These are phyloP conservation scores for Centroberyx gerrardi DNA, from an alignment of 2,797 vertebrate genomes.

Conservation along the genomic window DNA sequence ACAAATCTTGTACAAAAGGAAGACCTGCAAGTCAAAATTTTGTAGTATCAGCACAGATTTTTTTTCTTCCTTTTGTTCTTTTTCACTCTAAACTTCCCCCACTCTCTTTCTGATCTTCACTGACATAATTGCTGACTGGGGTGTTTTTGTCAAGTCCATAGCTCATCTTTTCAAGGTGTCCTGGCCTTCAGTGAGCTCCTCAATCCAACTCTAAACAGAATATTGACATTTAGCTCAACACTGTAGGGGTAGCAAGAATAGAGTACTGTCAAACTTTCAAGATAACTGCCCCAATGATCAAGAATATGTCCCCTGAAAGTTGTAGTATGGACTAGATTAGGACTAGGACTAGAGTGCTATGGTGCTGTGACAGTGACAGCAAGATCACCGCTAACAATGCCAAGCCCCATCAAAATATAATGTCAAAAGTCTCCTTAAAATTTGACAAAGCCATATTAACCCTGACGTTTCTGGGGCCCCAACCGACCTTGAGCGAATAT, in stretches of 20 bases:
- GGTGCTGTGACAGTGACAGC: slow-evolving; percentile 16
- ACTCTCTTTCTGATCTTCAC: slow-evolving; percentile 33
- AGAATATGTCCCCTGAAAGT: slow-evolving; percentile 24
- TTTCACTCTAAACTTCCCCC: slow-evolving; percentile 37
- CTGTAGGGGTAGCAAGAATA: slow-evolving; percentile 14
- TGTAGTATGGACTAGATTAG: slow-evolving; percentile 6
- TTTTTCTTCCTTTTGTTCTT: slow-evolving; percentile 6
- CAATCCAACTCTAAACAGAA: slow-evolving; percentile 42
- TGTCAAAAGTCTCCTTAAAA: slow-evolving; percentile 21
- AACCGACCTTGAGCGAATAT: slow-evolving; percentile 26
- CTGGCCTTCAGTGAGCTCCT: slow-evolving; percentile 39
- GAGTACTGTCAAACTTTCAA: slow-evolving; percentile 16
- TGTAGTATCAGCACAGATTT: slow-evolving; percentile 50
- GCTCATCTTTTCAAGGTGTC: slow-evolving; percentile 47
- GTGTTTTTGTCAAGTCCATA: slow-evolving; percentile 40
- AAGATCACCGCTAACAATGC: neutral
- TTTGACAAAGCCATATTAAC: neutral
- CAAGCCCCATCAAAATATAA: slow-evolving; percentile 23
- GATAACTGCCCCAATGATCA: slow-evolving; percentile 33
- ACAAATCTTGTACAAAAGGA: slow-evolving; percentile 5
- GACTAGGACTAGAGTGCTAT: neutral
- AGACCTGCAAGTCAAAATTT: slow-evolving; percentile 15
- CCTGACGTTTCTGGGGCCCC: slow-evolving; percentile 23
- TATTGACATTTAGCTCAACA: slow-evolving; percentile 45
- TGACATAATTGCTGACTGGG: slow-evolving; percentile 56